A percentile compares a stretch with the other conserved stretches of the same genome.
Conservation (phyloP, 2,797 vertebrate species). For the Capromys pilorides region DNA sequence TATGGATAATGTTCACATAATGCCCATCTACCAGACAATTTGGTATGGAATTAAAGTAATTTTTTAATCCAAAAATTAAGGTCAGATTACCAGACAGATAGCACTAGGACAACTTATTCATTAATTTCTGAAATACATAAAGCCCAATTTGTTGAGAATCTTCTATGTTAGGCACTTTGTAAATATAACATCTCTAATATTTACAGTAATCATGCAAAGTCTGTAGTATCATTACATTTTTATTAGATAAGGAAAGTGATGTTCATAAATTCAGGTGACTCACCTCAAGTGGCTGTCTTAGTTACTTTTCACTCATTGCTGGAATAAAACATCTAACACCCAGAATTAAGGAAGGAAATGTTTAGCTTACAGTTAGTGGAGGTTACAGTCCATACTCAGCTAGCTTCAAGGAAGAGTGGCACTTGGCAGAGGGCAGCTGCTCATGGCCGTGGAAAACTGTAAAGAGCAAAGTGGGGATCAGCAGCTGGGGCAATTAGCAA, state of each 20-base stretch:
- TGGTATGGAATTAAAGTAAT: neutral
- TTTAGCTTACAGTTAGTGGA: no score
- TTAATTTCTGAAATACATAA: neutral
- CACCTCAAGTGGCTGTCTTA: neutral
- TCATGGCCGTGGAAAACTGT: no score
- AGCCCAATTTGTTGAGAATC: neutral
- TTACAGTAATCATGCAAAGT: neutral
- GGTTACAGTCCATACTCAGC: no score
- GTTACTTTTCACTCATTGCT: no score
- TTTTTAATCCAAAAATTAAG: neutral
- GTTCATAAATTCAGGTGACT: neutral
- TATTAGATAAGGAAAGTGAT: neutral
- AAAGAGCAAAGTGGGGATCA: no score
- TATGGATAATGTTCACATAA: no score
- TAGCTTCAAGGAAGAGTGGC: no score
- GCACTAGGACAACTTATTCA: neutral
- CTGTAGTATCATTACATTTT: neutral
- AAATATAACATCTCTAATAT: neutral
- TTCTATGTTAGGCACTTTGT: neutral
- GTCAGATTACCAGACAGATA: slow-evolving; percentile 29
- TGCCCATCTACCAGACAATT: neutral
- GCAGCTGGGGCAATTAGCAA: no score
- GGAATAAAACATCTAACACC: no score
- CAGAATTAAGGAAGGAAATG: no score
- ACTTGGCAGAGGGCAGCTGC: no score